These are phyloP conservation scores for Hipposideros armiger DNA, from an alignment of 2,113 vertebrate species.

Conservation along the genomic window DNA sequence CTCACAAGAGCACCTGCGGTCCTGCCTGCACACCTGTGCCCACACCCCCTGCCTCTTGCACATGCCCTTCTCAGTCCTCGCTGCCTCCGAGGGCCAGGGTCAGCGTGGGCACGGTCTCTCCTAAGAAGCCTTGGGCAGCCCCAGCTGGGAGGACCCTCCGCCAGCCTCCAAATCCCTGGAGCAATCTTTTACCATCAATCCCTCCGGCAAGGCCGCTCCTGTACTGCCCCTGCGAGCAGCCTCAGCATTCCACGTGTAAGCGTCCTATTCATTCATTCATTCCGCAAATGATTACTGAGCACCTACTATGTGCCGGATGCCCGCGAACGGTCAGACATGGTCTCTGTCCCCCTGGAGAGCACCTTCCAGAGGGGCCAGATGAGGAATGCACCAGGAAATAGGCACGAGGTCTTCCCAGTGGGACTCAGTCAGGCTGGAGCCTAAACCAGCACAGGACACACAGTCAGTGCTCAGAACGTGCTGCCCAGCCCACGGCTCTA, in stretches of 20 bases:
- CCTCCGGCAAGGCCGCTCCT: too few species aligned
- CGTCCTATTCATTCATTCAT: neutral
- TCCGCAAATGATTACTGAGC: neutral
- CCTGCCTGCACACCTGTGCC: neutral
- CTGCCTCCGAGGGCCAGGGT: neutral
- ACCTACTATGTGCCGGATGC: neutral
- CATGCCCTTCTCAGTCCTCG: too few species aligned
- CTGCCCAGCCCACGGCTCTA: neutral
- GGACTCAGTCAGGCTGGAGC: neutral
- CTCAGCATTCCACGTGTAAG: neutral
- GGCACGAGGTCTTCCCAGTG: accelerated
- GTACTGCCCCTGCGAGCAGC: too few species aligned
- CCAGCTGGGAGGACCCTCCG: neutral
- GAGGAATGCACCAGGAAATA: neutral
- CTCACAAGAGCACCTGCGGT: neutral
- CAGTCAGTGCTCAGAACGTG: too few species aligned
- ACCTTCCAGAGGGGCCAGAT: neutral
- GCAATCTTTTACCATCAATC: too few species aligned
- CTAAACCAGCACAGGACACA: accelerated
- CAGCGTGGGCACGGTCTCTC: neutral
- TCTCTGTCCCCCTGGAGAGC: neutral
- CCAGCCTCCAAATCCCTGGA: too few species aligned
- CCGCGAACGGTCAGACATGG: accelerated
- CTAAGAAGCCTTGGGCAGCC: neutral
- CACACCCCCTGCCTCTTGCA: neutral